phyloP scores from a whole-genome alignment of 2,888 invertebrate species.

The Tromatobia lineatoria region DNA sequence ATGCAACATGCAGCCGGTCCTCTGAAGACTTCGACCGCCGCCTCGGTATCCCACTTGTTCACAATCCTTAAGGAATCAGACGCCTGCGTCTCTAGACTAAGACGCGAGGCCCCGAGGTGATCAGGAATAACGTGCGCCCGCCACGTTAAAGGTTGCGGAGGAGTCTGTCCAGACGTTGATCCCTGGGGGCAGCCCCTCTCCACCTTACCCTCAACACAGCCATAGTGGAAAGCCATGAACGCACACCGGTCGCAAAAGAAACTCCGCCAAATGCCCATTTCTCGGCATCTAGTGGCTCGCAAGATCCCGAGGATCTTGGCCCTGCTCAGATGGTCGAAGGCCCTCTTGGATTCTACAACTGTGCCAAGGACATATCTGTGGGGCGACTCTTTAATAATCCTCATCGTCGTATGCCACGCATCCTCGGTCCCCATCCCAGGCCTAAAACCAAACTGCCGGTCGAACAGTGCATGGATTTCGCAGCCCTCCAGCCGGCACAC shows the following conservation, averaged over 20 bases:
- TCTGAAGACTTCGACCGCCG: not conserved
- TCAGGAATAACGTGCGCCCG: not conserved
- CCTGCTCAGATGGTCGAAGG: conserved; percentile 20
- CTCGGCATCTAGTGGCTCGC: not conserved
- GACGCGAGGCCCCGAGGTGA: conserved; percentile 2
- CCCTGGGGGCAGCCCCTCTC: not conserved
- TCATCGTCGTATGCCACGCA: conserved; percentile 13
- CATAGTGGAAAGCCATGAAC: not conserved
- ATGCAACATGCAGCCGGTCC: too few relatives aligned
- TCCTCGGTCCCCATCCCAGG: conserved; percentile 20
- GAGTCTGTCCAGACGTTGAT: not conserved
- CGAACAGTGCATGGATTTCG: not conserved
- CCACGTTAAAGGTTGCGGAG: not conserved
- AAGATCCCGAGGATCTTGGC: conserved; percentile 2
- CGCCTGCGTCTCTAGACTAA: not conserved
- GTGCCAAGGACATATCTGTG: conserved; percentile 3
- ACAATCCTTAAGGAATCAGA: not conserved
- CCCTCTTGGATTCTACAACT: not conserved
- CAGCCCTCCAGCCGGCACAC: conserved; percentile 10
- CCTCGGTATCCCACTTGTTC: not conserved
- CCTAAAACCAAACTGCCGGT: conserved; percentile 39
- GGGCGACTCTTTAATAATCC: conserved; percentile 9
- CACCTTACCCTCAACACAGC: too few relatives aligned
- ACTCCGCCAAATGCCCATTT: not conserved
- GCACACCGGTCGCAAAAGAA: not conserved